Conservation (phyloP, 2,797 vertebrate species). For the Helostoma temminkii region DNA sequence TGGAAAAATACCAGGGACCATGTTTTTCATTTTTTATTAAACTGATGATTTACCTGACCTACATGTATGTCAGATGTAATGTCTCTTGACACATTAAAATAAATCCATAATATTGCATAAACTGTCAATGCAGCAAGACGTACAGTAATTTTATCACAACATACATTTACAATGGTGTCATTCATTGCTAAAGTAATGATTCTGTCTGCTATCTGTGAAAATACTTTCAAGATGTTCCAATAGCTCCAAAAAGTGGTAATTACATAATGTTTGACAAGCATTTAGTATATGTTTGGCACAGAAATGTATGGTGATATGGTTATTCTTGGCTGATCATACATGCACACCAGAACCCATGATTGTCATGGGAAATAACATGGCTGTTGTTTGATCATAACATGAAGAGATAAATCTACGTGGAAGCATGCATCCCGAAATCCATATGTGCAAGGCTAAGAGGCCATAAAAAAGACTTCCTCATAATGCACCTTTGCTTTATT, state of each 20-base stretch:
- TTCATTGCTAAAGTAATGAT: conserved; percentile 19
- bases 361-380: conserved; percentile 45
- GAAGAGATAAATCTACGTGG: conserved; percentile 28
- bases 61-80: not conserved
- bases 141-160: conserved; percentile 11
- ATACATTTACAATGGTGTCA: conserved; percentile 8
- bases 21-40: conserved; percentile 23
- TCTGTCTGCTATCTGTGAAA: conserved; percentile 43
- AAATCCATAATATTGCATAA: conserved; percentile 1
- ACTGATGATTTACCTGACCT: conserved; percentile 16
- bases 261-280: conserved; percentile 65
- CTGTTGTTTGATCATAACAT: conserved; percentile 48
- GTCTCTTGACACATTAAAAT: conserved; percentile 7
- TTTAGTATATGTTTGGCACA: conserved; percentile 56
- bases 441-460: conserved; percentile 23
- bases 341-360: conserved; percentile 32
- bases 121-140: not conserved
- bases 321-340: conserved; percentile 50
- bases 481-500: conserved; percentile 31
- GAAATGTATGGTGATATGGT: conserved; percentile 68
- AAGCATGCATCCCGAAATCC: conserved; percentile 10
- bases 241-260: conserved; percentile 57
- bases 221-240: conserved; percentile 51
- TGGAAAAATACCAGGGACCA: conserved; percentile 11
- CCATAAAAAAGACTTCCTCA: conserved; percentile 28